Percentiles rank a stretch among this genome's conserved stretches.
These are phyloP conservation scores for Aplochiton taeniatus DNA, from an alignment of 2,797 vertebrate species.

Conservation along the genomic window DNA sequence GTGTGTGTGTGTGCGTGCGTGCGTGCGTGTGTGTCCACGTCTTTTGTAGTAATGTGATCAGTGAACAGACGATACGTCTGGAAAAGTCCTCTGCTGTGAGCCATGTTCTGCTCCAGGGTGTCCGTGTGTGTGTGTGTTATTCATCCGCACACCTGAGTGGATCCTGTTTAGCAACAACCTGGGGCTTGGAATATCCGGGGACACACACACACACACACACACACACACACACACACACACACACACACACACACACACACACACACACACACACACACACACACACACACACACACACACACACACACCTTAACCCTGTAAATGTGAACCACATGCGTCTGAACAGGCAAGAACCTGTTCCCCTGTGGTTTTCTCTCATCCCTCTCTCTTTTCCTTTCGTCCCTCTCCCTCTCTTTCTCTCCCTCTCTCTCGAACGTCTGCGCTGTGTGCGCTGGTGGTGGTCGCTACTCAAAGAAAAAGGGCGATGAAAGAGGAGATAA, in stretches of 20 bases:
- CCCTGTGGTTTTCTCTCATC: no score
- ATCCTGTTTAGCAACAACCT: no score
- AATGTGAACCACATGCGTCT: conserved; percentile 13
- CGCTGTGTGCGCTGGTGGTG: no score
- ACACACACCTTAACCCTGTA: not conserved
- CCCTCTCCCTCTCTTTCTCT: no score
- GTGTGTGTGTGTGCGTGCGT: conserved; percentile 3
- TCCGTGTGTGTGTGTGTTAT: no score
- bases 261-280: conserved; percentile 10
- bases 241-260: conserved; percentile 18
- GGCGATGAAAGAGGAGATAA: no score
- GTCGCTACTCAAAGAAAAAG: no score
- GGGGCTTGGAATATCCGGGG: no score
- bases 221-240: conserved; percentile 16
- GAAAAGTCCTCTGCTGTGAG: no score
- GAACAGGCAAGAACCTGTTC: not conserved
- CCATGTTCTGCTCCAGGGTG: not conserved
- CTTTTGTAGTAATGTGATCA: conserved; percentile 17
- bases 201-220: conserved; percentile 15
- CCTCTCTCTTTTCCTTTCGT: no score
- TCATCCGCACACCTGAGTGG: no score
- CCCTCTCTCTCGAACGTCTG: no score
- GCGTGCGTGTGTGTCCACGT: conserved; percentile 14
- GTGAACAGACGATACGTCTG: conserved; percentile 47
- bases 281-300: conserved; percentile 20